These are phyloP conservation scores for Battus philenor DNA, from an alignment of 1,140 invertebrate genomes.

Conservation along the genomic window DNA sequence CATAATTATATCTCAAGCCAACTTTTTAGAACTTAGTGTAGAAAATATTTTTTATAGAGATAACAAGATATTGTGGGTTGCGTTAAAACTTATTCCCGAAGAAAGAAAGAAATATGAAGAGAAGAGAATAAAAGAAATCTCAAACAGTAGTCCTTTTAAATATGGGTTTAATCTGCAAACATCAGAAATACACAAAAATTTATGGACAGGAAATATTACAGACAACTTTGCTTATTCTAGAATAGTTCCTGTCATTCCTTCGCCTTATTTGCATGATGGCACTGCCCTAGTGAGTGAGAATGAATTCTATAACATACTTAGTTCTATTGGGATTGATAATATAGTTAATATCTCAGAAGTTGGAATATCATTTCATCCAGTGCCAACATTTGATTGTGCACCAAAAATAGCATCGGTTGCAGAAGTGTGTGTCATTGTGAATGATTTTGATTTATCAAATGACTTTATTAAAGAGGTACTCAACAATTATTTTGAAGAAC, in stretches of 20 bases:
- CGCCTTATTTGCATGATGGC: slow-evolving; percentile 37
- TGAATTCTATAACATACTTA: slow-evolving; percentile 48
- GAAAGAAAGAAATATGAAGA: slow-evolving; percentile 37
- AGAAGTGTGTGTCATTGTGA: slow-evolving; percentile 53
- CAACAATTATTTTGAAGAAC: slow-evolving; percentile 64
- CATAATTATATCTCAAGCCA: slow-evolving; percentile 51
- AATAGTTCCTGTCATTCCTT: slow-evolving; percentile 60
- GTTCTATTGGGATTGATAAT: slow-evolving; percentile 40
- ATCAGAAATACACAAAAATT: slow-evolving; percentile 54
- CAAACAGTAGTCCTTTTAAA: slow-evolving; percentile 26
- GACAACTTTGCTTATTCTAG: slow-evolving; percentile 35
- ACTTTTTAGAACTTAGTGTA: slow-evolving; percentile 48
- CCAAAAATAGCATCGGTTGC: slow-evolving; percentile 58
- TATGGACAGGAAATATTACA: slow-evolving; percentile 31
- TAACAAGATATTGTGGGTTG: slow-evolving; percentile 58
- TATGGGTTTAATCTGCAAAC: slow-evolving; percentile 49
- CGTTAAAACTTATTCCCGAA: slow-evolving; percentile 42
- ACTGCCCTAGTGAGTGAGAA: slow-evolving; percentile 45
- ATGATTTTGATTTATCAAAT: slow-evolving; percentile 61
- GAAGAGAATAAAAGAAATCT: slow-evolving; percentile 25
- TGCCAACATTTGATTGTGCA: slow-evolving; percentile 46
- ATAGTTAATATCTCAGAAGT: slow-evolving; percentile 27
- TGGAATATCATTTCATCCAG: slow-evolving; percentile 46
- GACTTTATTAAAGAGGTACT: slow-evolving; percentile 66
- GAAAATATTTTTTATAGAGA: slow-evolving; percentile 65